Base-by-base conservation (phyloP, 2,888 invertebrate species). In the Philopedon plagiatum region DNA sequence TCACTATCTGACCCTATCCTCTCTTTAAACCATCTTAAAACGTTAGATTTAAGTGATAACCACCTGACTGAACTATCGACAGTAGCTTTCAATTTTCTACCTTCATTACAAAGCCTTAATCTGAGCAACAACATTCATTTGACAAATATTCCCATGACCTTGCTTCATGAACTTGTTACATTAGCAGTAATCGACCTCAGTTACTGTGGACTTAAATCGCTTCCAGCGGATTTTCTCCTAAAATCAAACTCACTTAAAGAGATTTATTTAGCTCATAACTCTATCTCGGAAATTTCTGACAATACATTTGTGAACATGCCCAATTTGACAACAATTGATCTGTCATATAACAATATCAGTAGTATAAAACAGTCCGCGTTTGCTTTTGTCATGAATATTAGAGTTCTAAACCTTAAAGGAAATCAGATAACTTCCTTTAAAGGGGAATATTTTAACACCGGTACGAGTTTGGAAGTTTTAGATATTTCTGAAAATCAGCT, bases 361-460 rank as follows among this genome's bases (percentile, higher is more conserved):
- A 92, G 90, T 62, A 92, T 96, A 60, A 89, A 92, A 65, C 91
- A 91, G 18, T 91, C 91, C 0, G 91, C 94, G 0, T 96, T 96
- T 83, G 91, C 92, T 0, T 93, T 93, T 77, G 89, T 94, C 0
- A 91, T 92, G 87, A 91, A 91, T 70, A 88, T 97, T 41, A 90
- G 91, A 81, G 88, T 89, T 63, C 85, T 96, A 62, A 90, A 91
- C 75, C 83, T 96, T 5, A 90, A 89, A 78, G 92, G 93, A 0
- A 96, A 97, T 84, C 91, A 92, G 80, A 83, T 96, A 76, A 92
- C 89, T 37, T 92, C 93, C 0, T 94, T 95, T 84, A 92, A 93
- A 85, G 94, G 94, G 1, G 94, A 95, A 85, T 91, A 92, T 82
- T 95, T 95, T 82, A 93, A 94, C 77, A 94, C 94, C 0, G 94